Conservation (phyloP, 2,113 vertebrate species). For the Sterna hirundo region DNA sequence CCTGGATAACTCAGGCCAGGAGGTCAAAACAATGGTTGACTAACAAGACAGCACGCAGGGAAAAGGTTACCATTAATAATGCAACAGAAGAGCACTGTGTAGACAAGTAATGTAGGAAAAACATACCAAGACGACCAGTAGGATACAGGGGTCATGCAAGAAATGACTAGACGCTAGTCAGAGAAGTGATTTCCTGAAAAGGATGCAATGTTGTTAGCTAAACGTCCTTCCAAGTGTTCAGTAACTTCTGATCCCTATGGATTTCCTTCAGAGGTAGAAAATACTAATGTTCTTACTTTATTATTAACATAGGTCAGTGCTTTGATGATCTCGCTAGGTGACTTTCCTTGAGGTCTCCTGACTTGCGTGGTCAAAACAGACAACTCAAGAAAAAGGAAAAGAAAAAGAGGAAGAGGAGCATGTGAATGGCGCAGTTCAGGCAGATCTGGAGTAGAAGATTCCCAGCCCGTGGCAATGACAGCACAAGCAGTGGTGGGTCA, state of each 20-base stretch:
- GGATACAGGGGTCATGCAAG: neutral
- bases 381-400: neutral
- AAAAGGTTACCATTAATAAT: conserved; percentile 68
- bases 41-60: conserved; percentile 39
- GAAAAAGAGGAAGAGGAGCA: neutral
- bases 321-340: neutral
- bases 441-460: neutral
- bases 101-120: conserved; percentile 34
- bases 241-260: neutral
- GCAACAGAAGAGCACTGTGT: conserved; percentile 25
- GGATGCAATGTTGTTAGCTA: neutral
- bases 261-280: neutral
- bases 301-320: neutral
- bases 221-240: neutral
- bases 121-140: neutral
- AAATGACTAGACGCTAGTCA: neutral
- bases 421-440: accelerated
- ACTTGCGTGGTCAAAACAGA: neutral
- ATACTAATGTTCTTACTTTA: neutral
- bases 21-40: conserved; percentile 40
- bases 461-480: neutral
- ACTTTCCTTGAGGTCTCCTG: neutral
- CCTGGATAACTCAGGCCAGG: conserved; percentile 8
- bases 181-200: neutral
- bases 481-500: neutral